A percentile compares a stretch with the other conserved stretches of the same genome.
Evolutionary conservation across 2,888 invertebrate genomes (phyloP).

Genomic region (Ecliptopera silaceata): DNA sequence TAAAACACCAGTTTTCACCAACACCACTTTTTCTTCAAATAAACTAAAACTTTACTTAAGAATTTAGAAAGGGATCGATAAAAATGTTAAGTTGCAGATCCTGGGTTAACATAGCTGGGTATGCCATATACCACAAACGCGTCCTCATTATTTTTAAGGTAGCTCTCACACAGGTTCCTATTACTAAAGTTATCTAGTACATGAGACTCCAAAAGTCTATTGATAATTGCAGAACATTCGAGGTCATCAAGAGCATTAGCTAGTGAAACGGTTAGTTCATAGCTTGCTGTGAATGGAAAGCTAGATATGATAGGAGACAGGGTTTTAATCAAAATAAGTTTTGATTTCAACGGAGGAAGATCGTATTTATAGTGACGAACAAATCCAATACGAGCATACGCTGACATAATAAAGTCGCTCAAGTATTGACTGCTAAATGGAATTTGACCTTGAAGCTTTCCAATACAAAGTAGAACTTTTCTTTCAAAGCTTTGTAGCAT

Average conservation of each 20-base stretch:
- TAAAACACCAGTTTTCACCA: neutral
- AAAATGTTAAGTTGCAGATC: neutral
- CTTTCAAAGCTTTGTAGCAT: constrained; percentile 3
- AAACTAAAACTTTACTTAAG: neutral
- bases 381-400: constrained; percentile 11
- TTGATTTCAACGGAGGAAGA: constrained; percentile 6
- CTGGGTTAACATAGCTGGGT: neutral
- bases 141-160: constrained; percentile 9
- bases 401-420: constrained; percentile 6
- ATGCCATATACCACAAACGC: neutral
- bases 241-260: neutral
- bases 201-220: constrained; percentile 3
- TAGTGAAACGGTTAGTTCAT: constrained; percentile 5
- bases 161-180: constrained; percentile 17
- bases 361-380: constrained; percentile 4
- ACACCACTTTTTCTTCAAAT: neutral
- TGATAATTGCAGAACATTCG: constrained; percentile 14
- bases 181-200: constrained; percentile 4
- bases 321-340: constrained; percentile 12
- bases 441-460: constrained; percentile 6
- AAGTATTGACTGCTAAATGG: constrained; percentile 28
- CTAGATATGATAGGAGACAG: neutral
- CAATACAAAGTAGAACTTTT: constrained; percentile 7
- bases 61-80: neutral
- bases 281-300: constrained; percentile 4